Percentiles rank a stretch among this genome's conserved stretches.
These are phyloP conservation scores for Drosophila lacertosa DNA, from an alignment of 1,140 invertebrate species.

Conservation along the genomic window DNA sequence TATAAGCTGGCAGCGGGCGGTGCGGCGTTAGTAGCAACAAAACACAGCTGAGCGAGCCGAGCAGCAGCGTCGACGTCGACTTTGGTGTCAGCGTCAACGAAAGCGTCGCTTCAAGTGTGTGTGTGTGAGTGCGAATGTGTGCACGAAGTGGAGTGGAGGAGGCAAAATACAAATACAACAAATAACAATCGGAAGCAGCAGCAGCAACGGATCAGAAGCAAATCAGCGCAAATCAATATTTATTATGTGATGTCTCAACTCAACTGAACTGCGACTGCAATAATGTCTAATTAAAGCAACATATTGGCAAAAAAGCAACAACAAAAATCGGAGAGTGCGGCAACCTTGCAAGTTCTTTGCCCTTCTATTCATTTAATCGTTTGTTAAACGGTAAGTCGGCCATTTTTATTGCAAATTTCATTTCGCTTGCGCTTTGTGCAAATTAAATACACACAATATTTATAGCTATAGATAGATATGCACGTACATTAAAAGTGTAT, in stretches of 20 bases:
- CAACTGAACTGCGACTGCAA: conserved; percentile 71
- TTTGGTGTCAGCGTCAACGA: neutral
- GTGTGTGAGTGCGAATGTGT: conserved; percentile 25
- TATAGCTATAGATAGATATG: too few relatives aligned
- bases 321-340: conserved; percentile 3
- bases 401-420: conserved; percentile 68
- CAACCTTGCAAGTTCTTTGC: conserved; percentile 47
- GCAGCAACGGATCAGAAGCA: conserved; percentile 28
- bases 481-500: neutral
- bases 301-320: conserved; percentile 29
- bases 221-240: conserved; percentile 60
- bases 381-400: conserved; percentile 69
- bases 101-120: conserved; percentile 15
- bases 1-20: conserved; percentile 31
- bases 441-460: conserved; percentile 20
- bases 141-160: conserved; percentile 28
- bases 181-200: conserved; percentile 29
- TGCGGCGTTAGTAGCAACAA: conserved; percentile 44
- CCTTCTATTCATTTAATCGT: conserved; percentile 33
- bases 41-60: conserved; percentile 76
- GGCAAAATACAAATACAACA: conserved; percentile 49
- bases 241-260: conserved; percentile 44
- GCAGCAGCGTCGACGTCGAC: conserved; percentile 30
- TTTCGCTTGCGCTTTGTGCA: conserved; percentile 14
- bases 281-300: conserved; percentile 59